These are phyloP conservation scores for Chelonus insularis DNA, from an alignment of 1,140 invertebrate genomes.

Conservation along the genomic window DNA sequence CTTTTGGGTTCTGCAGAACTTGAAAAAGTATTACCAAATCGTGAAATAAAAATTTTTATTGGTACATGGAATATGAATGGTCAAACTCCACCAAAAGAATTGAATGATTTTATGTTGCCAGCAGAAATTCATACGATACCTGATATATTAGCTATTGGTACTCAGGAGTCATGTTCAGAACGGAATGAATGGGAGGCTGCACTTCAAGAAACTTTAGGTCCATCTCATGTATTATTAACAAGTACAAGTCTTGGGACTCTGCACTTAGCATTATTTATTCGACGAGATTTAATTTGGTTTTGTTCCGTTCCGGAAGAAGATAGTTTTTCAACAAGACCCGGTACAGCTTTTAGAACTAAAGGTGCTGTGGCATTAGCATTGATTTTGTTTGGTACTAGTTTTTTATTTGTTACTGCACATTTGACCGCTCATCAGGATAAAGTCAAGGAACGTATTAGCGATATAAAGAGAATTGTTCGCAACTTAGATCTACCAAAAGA, in stretches of 20 bases:
- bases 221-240: conserved; percentile 78
- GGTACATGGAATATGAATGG: conserved; percentile 98
- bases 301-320: conserved; percentile 88
- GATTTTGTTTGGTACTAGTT: conserved; percentile 89
- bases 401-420: conserved; percentile 92
- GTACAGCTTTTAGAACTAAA: conserved; percentile 87
- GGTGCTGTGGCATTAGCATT: conserved; percentile 88
- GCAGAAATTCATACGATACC: conserved; percentile 81
- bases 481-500: conserved; percentile 85
- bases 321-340: conserved; percentile 82
- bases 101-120: conserved; percentile 89
- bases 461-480: conserved; percentile 83
- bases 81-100: conserved; percentile 74
- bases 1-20: conserved; percentile 81
- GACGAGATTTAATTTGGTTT: conserved; percentile 92
- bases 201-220: conserved; percentile 88
- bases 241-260: conserved; percentile 70
- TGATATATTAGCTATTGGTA: conserved; percentile 89
- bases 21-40: conserved; percentile 81
- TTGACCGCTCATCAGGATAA: conserved; percentile 88
- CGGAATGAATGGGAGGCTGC: conserved; percentile 88
- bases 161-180: conserved; percentile 87
- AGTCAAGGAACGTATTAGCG: conserved; percentile 81
- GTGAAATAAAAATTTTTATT: conserved; percentile 84
- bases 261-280: conserved; percentile 82